Evolutionary conservation across 2,888 invertebrate genomes (phyloP).

Genomic region (Pachliopta kotzebuea): DNA sequence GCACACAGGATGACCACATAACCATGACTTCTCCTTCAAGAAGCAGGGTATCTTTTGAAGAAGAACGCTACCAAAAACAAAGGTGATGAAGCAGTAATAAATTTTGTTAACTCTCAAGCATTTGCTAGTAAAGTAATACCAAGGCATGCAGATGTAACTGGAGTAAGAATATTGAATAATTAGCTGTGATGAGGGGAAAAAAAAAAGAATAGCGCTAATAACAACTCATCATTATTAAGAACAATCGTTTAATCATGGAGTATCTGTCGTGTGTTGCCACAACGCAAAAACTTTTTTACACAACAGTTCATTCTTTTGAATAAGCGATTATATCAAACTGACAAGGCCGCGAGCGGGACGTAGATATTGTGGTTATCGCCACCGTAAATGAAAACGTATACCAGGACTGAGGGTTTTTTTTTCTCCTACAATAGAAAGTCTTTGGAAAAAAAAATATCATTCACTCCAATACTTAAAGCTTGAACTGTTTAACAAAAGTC

Average conservation of each 20-base stretch:
- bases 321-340: background rate
- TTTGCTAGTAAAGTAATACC: background rate
- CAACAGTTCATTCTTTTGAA: conserved; percentile 3
- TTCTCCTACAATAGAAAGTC: background rate
- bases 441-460: background rate
- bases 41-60: no score
- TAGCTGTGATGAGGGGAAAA: background rate
- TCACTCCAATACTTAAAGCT: no score
- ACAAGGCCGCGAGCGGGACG: background rate
- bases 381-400: background rate
- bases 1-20: no score
- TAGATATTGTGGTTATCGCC: background rate
- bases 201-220: background rate
- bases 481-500: no score
- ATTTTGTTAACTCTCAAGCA: background rate
- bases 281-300: background rate
- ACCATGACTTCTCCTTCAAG: no score
- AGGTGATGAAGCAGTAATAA: no score
- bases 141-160: background rate
- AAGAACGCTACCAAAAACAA: no score
- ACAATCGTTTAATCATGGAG: conserved; percentile 2
- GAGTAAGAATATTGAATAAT: background rate
- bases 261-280: conserved; percentile 2
- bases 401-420: background rate
- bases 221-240: background rate